Base-by-base conservation (phyloP, 2,888 invertebrate genomes). In the Nephrotoma flavescens region DNA sequence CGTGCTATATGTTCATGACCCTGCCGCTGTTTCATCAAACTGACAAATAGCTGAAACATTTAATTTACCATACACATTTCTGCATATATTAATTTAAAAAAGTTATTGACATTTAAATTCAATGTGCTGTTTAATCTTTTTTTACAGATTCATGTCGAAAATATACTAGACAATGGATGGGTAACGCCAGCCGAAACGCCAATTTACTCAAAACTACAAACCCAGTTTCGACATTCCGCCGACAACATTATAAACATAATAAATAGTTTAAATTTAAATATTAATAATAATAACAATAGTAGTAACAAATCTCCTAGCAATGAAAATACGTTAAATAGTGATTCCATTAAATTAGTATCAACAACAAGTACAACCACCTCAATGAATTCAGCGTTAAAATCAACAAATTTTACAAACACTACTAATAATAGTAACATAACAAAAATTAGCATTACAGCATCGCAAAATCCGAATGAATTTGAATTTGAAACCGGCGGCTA, bases 91-190 rank as follows among this genome's bases (percentile, higher is more conserved):
- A 31, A 31, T 31, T 31, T 31, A 31, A 31, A 31, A 31, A 31
- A 31, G 31, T 31, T 2, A 31, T 31, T 31, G 31, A 31, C 31
- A 31, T 31, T 31, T 31, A 31, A 31, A 31, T 31, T 19, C 2
- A 31, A 31, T 31, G 31, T 2, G 2, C 2, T 2, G 2, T 31
- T 31, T 31, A 42, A 6, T n/a, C 7, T 2, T 9, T 85, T n/a
- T 31, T 86, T 85, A 15, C 41, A 87, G 87, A 86, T 87, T 86
- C 91, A 92, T 88, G 91, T 91, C 6, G 92, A 92, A 88, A 91
- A 91, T 11, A 91, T 91, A 42, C 89, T 92, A n/a, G 91, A 90
- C 71, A 91, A 92, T 87, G 92, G 92, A 11, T 92, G 91, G 91
- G 91, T 92, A 0, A 88, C 91, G 86, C 91, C 91, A 9, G 88